These are phyloP conservation scores for Trochalopteron elliotii DNA, from an alignment of 2,113 vertebrate genomes.

Conservation along the genomic window DNA sequence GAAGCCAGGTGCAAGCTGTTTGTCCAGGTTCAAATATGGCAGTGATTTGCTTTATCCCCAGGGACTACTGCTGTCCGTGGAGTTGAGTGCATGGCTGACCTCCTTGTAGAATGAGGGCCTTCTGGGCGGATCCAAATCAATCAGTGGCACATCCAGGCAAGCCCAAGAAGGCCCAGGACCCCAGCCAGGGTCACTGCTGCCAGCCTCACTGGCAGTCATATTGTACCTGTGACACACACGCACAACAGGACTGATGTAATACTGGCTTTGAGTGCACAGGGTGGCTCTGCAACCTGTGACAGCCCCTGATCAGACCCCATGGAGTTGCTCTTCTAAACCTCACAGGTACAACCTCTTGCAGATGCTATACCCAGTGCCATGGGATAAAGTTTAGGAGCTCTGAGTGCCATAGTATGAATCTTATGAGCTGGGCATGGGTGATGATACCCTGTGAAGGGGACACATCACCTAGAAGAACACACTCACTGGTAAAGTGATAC, in stretches of 20 bases:
- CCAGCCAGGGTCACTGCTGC: neutral
- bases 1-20: neutral
- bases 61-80: neutral
- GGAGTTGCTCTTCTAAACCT: neutral
- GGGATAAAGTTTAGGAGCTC: neutral
- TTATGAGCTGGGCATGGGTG: neutral
- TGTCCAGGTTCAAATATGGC: neutral
- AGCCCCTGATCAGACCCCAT: rapidly evolving
- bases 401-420: neutral
- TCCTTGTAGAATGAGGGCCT: neutral
- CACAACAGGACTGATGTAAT: neutral
- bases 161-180: neutral
- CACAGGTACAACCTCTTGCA: neutral
- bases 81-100: rapidly evolving
- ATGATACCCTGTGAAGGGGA: neutral
- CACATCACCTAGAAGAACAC: neutral
- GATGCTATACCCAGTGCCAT: neutral
- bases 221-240: rapidly evolving
- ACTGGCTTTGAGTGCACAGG: neutral
- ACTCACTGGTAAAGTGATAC: neutral
- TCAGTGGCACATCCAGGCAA: neutral
- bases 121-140: rapidly evolving
- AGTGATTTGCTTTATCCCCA: neutral
- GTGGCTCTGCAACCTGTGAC: neutral
- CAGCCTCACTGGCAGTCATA: rapidly evolving